Evolutionary conservation across 2,113 vertebrate genomes (phyloP).

Genomic region (Pantherophis guttatus): DNA sequence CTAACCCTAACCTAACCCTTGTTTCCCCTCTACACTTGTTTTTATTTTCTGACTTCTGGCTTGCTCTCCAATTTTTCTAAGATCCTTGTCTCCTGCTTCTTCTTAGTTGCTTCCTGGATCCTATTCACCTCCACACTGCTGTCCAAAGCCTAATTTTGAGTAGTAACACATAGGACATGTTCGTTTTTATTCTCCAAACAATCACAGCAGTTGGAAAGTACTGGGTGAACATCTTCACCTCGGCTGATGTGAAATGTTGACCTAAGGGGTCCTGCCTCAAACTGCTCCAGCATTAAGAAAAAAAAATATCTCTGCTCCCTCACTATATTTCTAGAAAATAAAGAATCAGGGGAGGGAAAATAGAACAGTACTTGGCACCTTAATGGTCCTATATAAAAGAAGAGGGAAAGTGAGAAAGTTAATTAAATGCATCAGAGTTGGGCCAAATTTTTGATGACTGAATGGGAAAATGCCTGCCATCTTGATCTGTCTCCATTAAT

Average conservation of each 20-base stretch:
- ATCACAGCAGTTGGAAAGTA: not conserved
- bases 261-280: not conserved
- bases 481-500: not conserved
- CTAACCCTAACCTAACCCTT: too few species aligned
- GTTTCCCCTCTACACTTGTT: not conserved
- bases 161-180: not conserved
- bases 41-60: not conserved
- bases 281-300: not conserved
- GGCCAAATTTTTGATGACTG: not conserved
- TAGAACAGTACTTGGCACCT: not conserved
- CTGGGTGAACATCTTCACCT: not conserved
- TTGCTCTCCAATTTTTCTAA: not conserved
- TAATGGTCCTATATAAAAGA: not conserved
- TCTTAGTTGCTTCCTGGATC: not conserved
- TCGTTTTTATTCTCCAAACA: not conserved
- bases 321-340: not conserved
- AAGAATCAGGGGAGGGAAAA: not conserved
- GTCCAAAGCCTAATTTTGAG: not conserved
- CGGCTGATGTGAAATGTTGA: not conserved
- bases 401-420: not conserved
- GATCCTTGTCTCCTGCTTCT: not conserved
- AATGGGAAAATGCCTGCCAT: not conserved
- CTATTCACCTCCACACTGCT: not conserved
- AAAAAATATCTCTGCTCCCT: not conserved
- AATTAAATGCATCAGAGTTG: not conserved